These are phyloP conservation scores for Amblyjoppa fuscipennis DNA, from an alignment of 2,888 invertebrate genomes.

Conservation along the genomic window DNA sequence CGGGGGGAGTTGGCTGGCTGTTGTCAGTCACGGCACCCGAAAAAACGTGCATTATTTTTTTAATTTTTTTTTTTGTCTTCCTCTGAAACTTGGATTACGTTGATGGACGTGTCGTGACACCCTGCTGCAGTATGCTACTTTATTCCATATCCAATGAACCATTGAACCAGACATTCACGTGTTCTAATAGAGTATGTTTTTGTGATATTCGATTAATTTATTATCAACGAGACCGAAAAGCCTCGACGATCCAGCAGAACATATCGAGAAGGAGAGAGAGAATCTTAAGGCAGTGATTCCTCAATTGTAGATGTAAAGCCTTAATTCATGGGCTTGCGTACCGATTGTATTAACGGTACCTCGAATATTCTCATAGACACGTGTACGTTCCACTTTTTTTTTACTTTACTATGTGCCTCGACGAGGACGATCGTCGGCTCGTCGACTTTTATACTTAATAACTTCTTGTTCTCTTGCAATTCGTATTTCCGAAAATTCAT, in stretches of 20 bases:
- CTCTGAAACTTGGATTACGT: slow-evolving; percentile 13
- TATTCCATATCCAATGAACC: slow-evolving; percentile 51
- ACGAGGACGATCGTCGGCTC: slow-evolving; percentile 24
- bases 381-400: slow-evolving; percentile 1
- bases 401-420: neutral
- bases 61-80: neutral
- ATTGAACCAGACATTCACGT: slow-evolving; percentile 54
- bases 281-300: slow-evolving; percentile 54
- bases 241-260: slow-evolving; percentile 37
- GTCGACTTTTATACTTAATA: slow-evolving; percentile 8
- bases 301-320: slow-evolving; percentile 30
- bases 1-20: slow-evolving; percentile 22
- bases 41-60: neutral
- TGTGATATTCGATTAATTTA: slow-evolving; percentile 20
- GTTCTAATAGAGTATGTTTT: slow-evolving; percentile 37
- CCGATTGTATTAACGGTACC: slow-evolving; percentile 19
- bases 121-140: slow-evolving; percentile 33
- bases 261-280: slow-evolving; percentile 30
- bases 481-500: slow-evolving; percentile 45
- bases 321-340: slow-evolving; percentile 39
- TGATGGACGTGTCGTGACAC: slow-evolving; percentile 47
- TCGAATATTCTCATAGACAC: slow-evolving; percentile 31
- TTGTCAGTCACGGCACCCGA: slow-evolving; percentile 28
- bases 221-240: slow-evolving; percentile 14
- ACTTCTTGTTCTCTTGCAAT: slow-evolving; percentile 34